Conservation (phyloP, 1,140 invertebrate genomes). For the Trichonephila clavipes region DNA sequence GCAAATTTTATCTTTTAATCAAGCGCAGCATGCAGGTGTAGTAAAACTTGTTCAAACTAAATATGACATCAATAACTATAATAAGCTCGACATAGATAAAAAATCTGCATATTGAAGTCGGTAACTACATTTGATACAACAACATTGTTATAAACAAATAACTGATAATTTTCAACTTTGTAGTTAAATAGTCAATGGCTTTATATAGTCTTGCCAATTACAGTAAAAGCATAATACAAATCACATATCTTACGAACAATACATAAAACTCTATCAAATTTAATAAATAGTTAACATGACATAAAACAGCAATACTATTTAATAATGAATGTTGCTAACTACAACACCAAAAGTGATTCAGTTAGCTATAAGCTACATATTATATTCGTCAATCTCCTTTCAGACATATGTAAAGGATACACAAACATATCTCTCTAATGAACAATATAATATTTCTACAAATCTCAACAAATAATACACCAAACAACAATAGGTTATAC, state of each 20-base stretch:
- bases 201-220: neutral
- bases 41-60: neutral
- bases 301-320: slow-evolving; percentile 35
- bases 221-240: slow-evolving; percentile 34
- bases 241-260: slow-evolving; percentile 13
- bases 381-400: neutral
- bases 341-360: slow-evolving; percentile 47
- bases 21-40: slow-evolving; percentile 8
- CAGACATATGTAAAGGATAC: slow-evolving; percentile 9
- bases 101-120: slow-evolving; percentile 20
- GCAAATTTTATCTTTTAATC: neutral
- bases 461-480: slow-evolving; percentile 15
- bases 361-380: slow-evolving; percentile 5
- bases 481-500: neutral
- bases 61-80: slow-evolving; percentile 35
- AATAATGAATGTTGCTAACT: slow-evolving; percentile 22
- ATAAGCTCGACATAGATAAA: slow-evolving; percentile 38
- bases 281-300: slow-evolving; percentile 47
- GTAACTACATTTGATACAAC: slow-evolving; percentile 20
- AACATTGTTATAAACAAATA: slow-evolving; percentile 13
- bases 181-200: neutral
- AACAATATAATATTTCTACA: slow-evolving; percentile 12
- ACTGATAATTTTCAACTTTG: slow-evolving; percentile 17
- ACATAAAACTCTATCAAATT: slow-evolving; percentile 55
- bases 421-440: neutral